phyloP scores from a whole-genome alignment of 2,888 invertebrate genomes.

The Coleophora flavipennella region DNA sequence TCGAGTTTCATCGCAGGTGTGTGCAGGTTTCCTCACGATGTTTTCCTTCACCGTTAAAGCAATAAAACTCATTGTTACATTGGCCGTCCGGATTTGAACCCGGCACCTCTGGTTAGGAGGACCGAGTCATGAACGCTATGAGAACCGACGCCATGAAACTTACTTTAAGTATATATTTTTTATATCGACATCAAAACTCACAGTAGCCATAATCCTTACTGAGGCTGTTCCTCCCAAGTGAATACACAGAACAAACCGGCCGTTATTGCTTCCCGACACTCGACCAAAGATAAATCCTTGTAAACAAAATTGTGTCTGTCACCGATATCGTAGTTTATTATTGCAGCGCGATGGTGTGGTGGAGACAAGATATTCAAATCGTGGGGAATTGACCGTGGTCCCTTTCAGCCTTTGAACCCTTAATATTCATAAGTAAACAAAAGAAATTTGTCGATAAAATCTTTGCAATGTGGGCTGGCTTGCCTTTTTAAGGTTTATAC shows the following conservation, averaged over 20 bases:
- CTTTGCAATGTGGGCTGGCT: too few relatives aligned
- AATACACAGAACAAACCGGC: slow-evolving; percentile 10
- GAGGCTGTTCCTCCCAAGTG: slow-evolving; percentile 1
- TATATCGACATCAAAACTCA: background rate
- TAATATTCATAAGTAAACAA: slow-evolving; percentile 23
- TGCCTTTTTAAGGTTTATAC: too few relatives aligned
- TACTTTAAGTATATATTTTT: too few relatives aligned
- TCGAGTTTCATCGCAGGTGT: too few relatives aligned
- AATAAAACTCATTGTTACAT: too few relatives aligned
- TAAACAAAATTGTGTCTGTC: slow-evolving; percentile 63
- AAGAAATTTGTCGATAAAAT: slow-evolving; percentile 18
- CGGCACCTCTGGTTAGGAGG: too few relatives aligned
- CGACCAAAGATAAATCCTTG: slow-evolving; percentile 46
- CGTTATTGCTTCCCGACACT: slow-evolving; percentile 22
- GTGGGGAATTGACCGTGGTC: slow-evolving; percentile 45
- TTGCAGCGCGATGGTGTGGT: slow-evolving; percentile 23
- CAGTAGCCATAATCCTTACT: background rate
- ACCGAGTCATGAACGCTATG: too few relatives aligned
- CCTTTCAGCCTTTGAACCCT: slow-evolving; percentile 35
- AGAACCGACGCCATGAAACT: too few relatives aligned
- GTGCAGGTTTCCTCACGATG: too few relatives aligned
- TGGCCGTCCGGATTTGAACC: too few relatives aligned
- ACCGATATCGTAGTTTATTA: slow-evolving; percentile 57
- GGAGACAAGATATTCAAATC: slow-evolving; percentile 50
- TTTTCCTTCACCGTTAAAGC: too few relatives aligned